These are phyloP conservation scores for Erebia epiphron DNA, from an alignment of 2,888 invertebrate genomes.

Conservation along the genomic window DNA sequence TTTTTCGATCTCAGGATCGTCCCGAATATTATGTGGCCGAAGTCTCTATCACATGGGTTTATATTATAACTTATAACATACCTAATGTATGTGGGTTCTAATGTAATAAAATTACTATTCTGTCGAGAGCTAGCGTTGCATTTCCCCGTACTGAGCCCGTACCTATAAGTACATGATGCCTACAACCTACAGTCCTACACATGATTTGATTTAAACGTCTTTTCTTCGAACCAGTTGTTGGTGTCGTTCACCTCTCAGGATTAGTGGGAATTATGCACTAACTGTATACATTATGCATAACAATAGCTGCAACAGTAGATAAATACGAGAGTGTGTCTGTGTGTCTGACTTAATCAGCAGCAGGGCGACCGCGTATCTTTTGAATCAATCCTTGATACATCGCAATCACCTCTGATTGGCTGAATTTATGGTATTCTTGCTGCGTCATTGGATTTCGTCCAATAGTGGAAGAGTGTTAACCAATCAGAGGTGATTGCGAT, in stretches of 20 bases:
- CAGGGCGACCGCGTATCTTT: too few species aligned
- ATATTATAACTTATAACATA: too few species aligned
- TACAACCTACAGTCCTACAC: constrained; percentile 15
- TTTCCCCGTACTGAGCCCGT: constrained; percentile 41
- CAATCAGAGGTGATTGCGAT: too few species aligned
- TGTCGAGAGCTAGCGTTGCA: constrained; percentile 24
- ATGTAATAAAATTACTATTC: constrained; percentile 42
- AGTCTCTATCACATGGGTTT: background rate
- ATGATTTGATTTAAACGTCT: constrained; percentile 46
- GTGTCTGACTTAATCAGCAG: background rate
- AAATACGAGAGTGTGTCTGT: background rate
- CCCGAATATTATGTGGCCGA: background rate
- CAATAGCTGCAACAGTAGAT: background rate
- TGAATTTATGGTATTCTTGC: too few species aligned
- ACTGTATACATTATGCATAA: constrained; percentile 28
- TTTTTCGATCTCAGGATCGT: too few species aligned
- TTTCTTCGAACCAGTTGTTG: constrained; percentile 39
- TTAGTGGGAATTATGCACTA: constrained; percentile 20
- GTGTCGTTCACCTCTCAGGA: constrained; percentile 45
- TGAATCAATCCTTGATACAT: too few species aligned
- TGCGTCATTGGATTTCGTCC: too few species aligned
- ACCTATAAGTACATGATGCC: background rate
- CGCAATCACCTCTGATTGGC: too few species aligned
- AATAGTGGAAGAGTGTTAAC: too few species aligned
- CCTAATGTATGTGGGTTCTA: background rate